phyloP scores from a whole-genome alignment of 2,113 vertebrate species.

The Arenaria interpres region DNA sequence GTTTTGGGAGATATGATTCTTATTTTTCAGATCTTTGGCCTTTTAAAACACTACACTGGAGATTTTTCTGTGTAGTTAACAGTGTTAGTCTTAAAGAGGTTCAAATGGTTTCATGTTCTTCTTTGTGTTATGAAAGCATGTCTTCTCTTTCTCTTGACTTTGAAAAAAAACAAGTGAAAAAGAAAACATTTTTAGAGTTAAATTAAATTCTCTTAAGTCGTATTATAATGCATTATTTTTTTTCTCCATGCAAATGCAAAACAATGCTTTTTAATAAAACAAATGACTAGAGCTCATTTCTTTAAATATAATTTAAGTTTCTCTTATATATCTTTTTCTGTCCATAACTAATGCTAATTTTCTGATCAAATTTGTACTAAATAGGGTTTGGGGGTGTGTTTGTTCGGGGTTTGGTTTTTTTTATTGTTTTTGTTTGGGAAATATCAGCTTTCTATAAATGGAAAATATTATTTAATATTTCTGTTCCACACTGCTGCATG shows the following conservation, averaged over 20 bases:
- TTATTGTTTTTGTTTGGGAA: background rate
- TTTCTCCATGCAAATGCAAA: background rate
- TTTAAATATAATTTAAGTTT: background rate
- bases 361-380: background rate
- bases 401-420: too few relatives aligned
- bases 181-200: background rate
- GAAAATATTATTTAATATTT: background rate
- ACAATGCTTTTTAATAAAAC: background rate
- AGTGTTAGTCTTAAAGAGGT: background rate
- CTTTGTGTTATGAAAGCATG: background rate
- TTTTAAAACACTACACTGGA: background rate
- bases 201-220: background rate
- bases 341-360: background rate
- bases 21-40: background rate
- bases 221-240: background rate
- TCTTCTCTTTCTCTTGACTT: background rate
- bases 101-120: background rate
- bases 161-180: background rate
- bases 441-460: background rate
- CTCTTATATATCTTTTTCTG: background rate
- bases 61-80: background rate
- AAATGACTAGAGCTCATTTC: rapidly evolving
- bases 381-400: background rate
- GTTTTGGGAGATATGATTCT: background rate
- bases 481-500: background rate